Percentiles rank a stretch among this genome's conserved stretches.
These are phyloP conservation scores for Gopherus flavomarginatus DNA, from an alignment of 2,113 vertebrate species.

Conservation along the genomic window DNA sequence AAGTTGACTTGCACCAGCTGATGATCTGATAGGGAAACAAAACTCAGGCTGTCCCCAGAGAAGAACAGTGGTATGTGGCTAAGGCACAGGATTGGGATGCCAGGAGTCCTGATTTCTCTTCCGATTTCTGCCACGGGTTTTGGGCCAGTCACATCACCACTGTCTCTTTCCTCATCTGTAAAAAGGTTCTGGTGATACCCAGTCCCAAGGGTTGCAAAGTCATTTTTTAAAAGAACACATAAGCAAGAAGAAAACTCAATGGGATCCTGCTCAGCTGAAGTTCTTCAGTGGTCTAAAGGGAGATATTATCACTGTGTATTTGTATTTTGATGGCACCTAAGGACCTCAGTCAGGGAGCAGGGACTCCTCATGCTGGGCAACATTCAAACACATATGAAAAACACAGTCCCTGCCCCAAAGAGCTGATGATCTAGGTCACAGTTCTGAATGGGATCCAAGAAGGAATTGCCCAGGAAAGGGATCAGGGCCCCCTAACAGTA, in stretches of 20 bases:
- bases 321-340: background rate
- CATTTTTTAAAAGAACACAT: accelerated
- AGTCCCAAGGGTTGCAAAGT: background rate
- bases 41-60: background rate
- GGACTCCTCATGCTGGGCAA: background rate
- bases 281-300: background rate
- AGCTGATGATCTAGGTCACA: background rate
- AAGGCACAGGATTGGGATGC: background rate
- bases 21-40: background rate
- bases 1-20: background rate
- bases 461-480: background rate
- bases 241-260: background rate
- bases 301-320: background rate
- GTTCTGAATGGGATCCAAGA: background rate
- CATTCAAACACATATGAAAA: background rate
- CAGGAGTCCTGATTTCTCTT: background rate
- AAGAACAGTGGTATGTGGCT: background rate
- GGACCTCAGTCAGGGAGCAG: background rate
- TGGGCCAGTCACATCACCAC: background rate
- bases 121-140: background rate
- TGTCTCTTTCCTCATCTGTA: background rate
- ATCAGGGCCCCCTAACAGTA: background rate
- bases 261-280: background rate
- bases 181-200: background rate
- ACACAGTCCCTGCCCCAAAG: background rate